phyloP scores from a whole-genome alignment of 2,113 vertebrate genomes.

The Serinus canaria region DNA sequence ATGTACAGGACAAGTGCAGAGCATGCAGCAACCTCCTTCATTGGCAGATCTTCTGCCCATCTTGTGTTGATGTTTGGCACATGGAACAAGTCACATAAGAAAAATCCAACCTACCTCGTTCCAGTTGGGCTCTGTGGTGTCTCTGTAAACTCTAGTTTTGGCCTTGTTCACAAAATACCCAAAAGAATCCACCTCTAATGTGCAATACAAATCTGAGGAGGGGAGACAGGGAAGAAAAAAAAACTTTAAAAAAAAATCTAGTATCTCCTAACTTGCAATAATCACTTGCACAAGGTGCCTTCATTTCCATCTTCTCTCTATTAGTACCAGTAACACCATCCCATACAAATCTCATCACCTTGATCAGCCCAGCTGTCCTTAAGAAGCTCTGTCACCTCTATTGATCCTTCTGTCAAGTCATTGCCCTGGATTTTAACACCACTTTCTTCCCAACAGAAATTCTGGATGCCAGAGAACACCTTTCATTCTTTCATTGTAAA shows the following conservation, averaged over 20 bases:
- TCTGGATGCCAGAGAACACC: neutral
- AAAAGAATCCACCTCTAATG: constrained; percentile 93
- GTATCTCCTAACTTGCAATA: neutral
- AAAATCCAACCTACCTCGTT: constrained; percentile 82
- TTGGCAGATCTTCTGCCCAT: neutral
- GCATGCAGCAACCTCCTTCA: neutral
- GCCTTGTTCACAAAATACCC: constrained; percentile 98
- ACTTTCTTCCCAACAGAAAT: neutral
- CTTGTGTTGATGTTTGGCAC: rapidly evolving
- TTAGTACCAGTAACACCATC: neutral
- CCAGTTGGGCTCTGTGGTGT: constrained; percentile 92
- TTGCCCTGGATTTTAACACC: neutral
- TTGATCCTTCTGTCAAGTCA: neutral
- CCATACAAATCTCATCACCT: neutral
- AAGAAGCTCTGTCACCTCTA: neutral
- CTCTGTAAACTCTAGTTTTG: constrained; percentile 90
- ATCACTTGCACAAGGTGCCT: neutral
- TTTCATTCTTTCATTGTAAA: neutral
- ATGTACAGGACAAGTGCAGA: neutral
- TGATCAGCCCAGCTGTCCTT: neutral
- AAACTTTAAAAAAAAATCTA: neutral
- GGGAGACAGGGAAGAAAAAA: neutral
- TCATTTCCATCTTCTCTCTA: neutral
- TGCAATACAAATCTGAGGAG: constrained; percentile 88
- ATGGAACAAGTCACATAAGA: neutral